phyloP scores from a whole-genome alignment of 2,888 invertebrate genomes.

The Cetonia aurata region DNA sequence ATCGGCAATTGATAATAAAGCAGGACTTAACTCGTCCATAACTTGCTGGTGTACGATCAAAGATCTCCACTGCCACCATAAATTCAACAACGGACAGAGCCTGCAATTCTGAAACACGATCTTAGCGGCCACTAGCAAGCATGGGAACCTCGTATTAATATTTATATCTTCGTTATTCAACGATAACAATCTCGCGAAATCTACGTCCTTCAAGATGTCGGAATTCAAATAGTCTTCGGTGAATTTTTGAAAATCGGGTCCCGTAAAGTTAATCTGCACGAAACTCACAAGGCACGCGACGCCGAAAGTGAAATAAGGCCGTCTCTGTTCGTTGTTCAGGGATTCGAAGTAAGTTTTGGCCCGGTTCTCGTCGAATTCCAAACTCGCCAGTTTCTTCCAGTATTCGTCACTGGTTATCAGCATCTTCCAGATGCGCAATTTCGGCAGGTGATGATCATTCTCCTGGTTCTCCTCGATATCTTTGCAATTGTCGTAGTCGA shows the following conservation, averaged over 20 bases:
- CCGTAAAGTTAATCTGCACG: constrained; percentile 86
- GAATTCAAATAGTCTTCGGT: constrained; percentile 65
- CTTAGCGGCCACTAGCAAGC: constrained; percentile 65
- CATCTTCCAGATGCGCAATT: constrained; percentile 43
- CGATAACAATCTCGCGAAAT: constrained; percentile 66
- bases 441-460: constrained; percentile 35
- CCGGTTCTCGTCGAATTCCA: constrained; percentile 49
- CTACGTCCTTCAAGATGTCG: constrained; percentile 66
- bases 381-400: constrained; percentile 52
- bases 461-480: constrained; percentile 42
- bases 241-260: constrained; percentile 71
- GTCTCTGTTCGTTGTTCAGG: constrained; percentile 63
- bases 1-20: constrained; percentile 74
- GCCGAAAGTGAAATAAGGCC: constrained; percentile 68
- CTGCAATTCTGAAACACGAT: constrained; percentile 63
- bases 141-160: constrained; percentile 73
- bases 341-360: constrained; percentile 53
- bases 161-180: constrained; percentile 78
- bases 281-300: constrained; percentile 79
- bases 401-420: constrained; percentile 48
- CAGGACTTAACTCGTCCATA: constrained; percentile 80
- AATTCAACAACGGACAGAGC: constrained; percentile 62
- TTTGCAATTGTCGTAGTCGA: constrained; percentile 46
- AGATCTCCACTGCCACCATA: constrained; percentile 83
- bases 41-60: constrained; percentile 81